A percentile compares a stretch with the other conserved stretches of the same genome.
phyloP scores from a whole-genome alignment of 2,797 vertebrate genomes.

The Aulostomus chinensis region DNA sequence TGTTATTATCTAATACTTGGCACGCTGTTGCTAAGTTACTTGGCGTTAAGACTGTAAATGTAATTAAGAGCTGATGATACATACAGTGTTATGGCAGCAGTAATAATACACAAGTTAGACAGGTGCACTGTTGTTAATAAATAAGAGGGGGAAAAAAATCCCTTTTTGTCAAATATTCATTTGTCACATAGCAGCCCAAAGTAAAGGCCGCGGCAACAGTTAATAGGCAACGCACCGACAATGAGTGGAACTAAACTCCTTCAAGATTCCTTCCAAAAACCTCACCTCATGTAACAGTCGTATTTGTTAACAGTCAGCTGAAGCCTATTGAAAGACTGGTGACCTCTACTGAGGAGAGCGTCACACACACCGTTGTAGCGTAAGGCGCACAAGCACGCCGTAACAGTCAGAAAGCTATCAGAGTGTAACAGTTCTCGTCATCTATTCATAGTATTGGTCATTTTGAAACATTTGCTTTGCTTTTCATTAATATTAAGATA shows the following conservation, averaged over 20 bases:
- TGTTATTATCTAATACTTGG: constrained; percentile 70
- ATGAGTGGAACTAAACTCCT: constrained; percentile 28
- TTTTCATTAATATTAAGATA: constrained; percentile 39
- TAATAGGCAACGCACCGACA: too few species aligned
- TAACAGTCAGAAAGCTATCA: constrained; percentile 82
- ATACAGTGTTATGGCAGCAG: constrained; percentile 62
- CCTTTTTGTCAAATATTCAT: too few species aligned
- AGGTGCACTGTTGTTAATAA: too few species aligned
- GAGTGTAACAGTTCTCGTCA: constrained; percentile 77
- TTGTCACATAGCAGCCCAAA: too few species aligned
- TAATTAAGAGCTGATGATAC: constrained; percentile 57
- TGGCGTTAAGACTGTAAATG: constrained; percentile 67
- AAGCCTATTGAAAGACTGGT: constrained; percentile 59
- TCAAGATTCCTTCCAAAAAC: constrained; percentile 27
- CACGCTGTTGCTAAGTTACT: constrained; percentile 71
- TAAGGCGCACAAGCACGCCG: constrained; percentile 63
- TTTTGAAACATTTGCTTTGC: constrained; percentile 18
- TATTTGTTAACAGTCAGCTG: constrained; percentile 78
- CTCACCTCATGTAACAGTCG: constrained; percentile 78
- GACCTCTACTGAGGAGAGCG: constrained; percentile 52
- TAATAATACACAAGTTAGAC: constrained; percentile 49
- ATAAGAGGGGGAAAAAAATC: too few species aligned
- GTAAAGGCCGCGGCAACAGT: too few species aligned
- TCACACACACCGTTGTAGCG: constrained; percentile 41
- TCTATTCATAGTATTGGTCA: constrained; percentile 26